Evolutionary conservation across 1,140 invertebrate genomes (phyloP), one percentile per base, ranked within the genome.

Genomic region (Panulirus ornatus): DNA sequence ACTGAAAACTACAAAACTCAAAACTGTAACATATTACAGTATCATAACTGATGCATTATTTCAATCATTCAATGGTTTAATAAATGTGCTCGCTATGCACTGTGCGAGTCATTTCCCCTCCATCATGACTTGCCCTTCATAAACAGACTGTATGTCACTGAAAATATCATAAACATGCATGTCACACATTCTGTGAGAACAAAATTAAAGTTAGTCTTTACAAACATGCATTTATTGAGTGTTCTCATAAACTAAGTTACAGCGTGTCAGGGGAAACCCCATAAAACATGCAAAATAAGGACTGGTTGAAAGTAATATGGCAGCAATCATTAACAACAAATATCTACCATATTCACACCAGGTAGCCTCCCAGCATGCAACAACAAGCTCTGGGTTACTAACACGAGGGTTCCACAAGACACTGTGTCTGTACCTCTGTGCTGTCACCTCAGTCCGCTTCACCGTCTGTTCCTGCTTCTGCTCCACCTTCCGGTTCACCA

Each of bases 401-500:
- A 30, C 54, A 30, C 27, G 58, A 66, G 58, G 6, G n/a, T 30
- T 30, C 58, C n/a, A 30, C 6, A 66, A 30, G 30, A 30, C n/a
- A 66, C n/a, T 66, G 22, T 76, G 70, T 58, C 36, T 58, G 38
- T 89, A 89, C 88, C 88, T 89, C 66, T 89, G 88, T 63, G 88
- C 88, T 34, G 88, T 89, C 6, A 89, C 79, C 47, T 89, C 78
- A 51, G 88, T 89, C 70, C 88, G 66, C 70, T 89, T 89, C 30
- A 89, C 79, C 19, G 88, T 89, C 36, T 82, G 88, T 83, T 89
- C 88, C 38, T 89, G 88, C 54, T 82, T 83, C 88, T 89, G 78
- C 63, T 89, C 88, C 88, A 89, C 88, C 71, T 89, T 89, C 44
- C 88, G 88, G 71, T 89, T 89, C 47, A 89, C 88, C 58, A 88